phyloP scores from a whole-genome alignment of 1,140 invertebrate genomes.

The Telenomus remus region DNA sequence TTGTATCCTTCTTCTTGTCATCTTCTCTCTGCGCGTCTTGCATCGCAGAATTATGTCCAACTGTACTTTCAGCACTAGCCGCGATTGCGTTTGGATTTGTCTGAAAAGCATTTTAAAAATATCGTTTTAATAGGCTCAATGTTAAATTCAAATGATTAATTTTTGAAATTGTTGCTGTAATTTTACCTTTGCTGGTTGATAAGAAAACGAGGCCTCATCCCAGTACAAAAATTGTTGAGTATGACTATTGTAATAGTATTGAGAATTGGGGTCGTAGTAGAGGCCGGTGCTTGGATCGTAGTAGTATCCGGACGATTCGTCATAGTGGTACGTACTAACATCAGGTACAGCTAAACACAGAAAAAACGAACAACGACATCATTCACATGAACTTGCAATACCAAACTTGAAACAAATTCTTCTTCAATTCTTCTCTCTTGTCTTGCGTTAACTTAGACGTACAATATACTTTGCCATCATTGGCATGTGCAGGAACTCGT shows the following conservation, averaged over 20 bases:
- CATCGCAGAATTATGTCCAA: constrained; percentile 46
- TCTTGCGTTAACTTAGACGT: constrained; percentile 15
- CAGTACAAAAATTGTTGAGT: constrained; percentile 96
- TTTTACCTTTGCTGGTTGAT: constrained; percentile 81
- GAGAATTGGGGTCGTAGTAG: constrained; percentile 96
- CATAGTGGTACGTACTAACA: constrained; percentile 93
- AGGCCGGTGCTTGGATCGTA: constrained; percentile 94
- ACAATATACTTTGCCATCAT: constrained; percentile 82
- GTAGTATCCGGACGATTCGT: constrained; percentile 96
- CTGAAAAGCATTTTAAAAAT: constrained; percentile 24
- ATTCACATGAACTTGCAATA: neutral
- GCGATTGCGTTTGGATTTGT: constrained; percentile 22
- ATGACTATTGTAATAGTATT: constrained; percentile 94
- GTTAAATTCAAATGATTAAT: no score
- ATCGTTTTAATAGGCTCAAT: neutral
- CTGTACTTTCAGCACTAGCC: constrained; percentile 1
- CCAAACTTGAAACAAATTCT: no score
- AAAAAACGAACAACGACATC: neutral
- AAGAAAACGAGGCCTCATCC: constrained; percentile 89
- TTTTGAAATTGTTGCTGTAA: no score
- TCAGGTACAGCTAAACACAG: constrained; percentile 84
- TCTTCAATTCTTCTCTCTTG: no score
- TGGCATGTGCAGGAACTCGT: constrained; percentile 76
- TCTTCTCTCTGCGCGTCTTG: constrained; percentile 69
- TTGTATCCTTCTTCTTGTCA: constrained; percentile 78